Conservation (phyloP, 2,797 vertebrate genomes). For the Artibeus lituratus region DNA sequence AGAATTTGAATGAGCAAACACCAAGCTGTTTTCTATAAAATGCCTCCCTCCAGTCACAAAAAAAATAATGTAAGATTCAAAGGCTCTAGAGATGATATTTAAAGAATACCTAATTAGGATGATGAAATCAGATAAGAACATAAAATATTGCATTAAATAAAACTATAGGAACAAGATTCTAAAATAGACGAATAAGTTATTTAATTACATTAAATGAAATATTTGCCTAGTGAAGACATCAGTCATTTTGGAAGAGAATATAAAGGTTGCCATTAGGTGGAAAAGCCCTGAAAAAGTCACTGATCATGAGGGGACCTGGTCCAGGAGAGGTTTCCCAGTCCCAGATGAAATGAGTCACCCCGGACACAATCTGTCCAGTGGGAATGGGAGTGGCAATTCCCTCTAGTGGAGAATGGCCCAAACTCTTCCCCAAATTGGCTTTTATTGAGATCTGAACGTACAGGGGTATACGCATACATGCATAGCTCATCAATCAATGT, state of each 20-base stretch:
- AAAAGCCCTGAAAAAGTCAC: not conserved
- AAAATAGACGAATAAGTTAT: constrained; percentile 12
- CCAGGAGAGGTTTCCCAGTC: no score
- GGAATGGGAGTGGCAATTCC: no score
- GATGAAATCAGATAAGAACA: constrained; percentile 37
- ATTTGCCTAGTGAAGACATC: not conserved
- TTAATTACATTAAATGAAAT: not conserved
- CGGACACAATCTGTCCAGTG: no score
- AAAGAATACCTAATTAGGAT: constrained; percentile 42
- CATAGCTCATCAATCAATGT: no score
- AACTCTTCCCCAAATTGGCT: no score
- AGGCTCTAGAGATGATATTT: constrained; percentile 6
- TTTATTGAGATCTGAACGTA: no score
- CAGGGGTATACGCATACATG: no score
- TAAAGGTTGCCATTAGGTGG: not conserved
- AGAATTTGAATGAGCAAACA: constrained; percentile 32
- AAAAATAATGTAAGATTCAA: constrained; percentile 37
- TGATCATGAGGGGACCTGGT: not conserved
- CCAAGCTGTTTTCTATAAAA: constrained; percentile 28
- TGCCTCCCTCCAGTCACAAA: not conserved
- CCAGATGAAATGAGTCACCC: no score
- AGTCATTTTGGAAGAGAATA: constrained; percentile 23
- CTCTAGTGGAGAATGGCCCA: no score
- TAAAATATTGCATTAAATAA: constrained; percentile 7
- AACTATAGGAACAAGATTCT: constrained; percentile 9